phyloP scores from a whole-genome alignment of 2,888 invertebrate genomes.

The Drosophila bunnanda region DNA sequence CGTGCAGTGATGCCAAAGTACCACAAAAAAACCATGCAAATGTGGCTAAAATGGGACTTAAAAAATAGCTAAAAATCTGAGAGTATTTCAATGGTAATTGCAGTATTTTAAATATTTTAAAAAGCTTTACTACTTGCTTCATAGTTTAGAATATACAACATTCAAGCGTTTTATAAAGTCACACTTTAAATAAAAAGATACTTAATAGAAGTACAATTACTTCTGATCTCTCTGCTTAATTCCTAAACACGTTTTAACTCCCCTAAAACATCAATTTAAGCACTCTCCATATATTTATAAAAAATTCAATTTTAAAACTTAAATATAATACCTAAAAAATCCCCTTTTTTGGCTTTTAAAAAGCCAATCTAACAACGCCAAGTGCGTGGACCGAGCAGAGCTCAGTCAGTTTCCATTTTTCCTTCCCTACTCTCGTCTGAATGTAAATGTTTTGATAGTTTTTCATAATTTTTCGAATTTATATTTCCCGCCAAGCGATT shows the following conservation, averaged over 20 bases:
- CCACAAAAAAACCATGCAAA: not conserved
- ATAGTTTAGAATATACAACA: not conserved
- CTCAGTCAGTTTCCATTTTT: slow-evolving; percentile 11
- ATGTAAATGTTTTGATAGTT: slow-evolving; percentile 82
- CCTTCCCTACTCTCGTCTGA: slow-evolving; percentile 40
- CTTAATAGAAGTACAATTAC: not conserved
- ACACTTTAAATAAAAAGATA: no score
- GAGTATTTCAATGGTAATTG: not conserved
- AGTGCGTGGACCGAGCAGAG: slow-evolving; percentile 17
- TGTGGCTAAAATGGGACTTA: not conserved
- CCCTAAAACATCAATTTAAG: not conserved
- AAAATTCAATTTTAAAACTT: not conserved
- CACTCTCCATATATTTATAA: not conserved
- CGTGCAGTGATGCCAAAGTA: slow-evolving; percentile 27
- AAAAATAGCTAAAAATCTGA: not conserved
- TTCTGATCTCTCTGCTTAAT: no score
- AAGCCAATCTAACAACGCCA: slow-evolving; percentile 7
- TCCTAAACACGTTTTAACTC: no score
- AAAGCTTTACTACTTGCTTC: no score
- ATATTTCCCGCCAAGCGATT: slow-evolving; percentile 37
- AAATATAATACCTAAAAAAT: not conserved
- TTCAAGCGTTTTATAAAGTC: not conserved
- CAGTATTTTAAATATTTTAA: no score
- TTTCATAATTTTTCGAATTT: slow-evolving; percentile 71
- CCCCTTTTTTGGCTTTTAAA: not conserved